These are phyloP conservation scores for Anthopleura sola DNA, from an alignment of 64 coral and sea anemone genomes.

Conservation along the genomic window DNA sequence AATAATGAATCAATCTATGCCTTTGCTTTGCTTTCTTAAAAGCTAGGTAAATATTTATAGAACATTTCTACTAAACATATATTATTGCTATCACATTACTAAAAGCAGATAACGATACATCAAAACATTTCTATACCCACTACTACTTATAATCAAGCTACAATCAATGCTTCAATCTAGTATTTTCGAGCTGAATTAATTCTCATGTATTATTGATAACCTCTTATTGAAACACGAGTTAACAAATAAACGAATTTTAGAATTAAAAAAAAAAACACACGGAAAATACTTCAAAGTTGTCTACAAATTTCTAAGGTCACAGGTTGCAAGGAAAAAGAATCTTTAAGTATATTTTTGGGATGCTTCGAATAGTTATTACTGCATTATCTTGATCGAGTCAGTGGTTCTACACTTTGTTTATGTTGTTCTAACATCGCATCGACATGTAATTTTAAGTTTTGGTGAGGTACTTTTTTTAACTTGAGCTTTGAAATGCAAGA, in stretches of 20 bases:
- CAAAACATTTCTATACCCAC: neutral
- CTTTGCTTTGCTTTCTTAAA: neutral
- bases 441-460: neutral
- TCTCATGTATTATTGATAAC: neutral
- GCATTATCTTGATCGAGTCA: neutral
- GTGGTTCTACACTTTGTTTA: neutral
- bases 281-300: neutral
- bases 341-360: neutral
- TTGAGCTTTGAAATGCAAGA: neutral
- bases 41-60: neutral
- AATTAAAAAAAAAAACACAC: neutral
- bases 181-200: neutral
- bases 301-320: neutral
- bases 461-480: neutral
- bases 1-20: neutral
- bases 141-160: neutral
- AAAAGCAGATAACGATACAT: neutral
- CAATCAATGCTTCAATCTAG: neutral
- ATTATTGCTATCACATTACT: neutral
- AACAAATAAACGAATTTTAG: neutral
- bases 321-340: neutral
- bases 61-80: neutral
- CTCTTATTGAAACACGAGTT: neutral
- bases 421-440: neutral
- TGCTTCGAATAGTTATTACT: slow-evolving; percentile 1